Evolutionary conservation across 2,888 invertebrate species (phyloP), one percentile per base, ranked within the genome.

Genomic region (Cyrtodaria siliqua): DNA sequence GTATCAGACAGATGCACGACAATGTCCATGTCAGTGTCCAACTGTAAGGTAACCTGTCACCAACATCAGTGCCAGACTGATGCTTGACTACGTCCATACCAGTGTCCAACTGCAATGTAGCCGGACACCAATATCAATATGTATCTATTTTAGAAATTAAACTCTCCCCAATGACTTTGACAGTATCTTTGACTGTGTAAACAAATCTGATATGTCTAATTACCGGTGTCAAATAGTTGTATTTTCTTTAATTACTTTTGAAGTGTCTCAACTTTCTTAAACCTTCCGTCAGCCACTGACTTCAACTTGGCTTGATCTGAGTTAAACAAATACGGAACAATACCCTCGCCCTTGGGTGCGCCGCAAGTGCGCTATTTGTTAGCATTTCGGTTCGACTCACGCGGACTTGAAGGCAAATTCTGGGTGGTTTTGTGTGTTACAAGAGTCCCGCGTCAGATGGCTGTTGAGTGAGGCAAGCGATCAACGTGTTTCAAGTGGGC

Each of bases 201-300:
- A 52, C 52, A 52, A 52, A 52, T 16, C 52, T 26, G 52, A 52
- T 52, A 20, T 9, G 24, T 26, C 52, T 52, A 52, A 52, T 71
- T 71, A 71, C 53, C 42, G 38, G 55, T 57, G 75, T 75, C 75
- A 75, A 69, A 63, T 75, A 59, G 59, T 56, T 75, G 69, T 69
- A 69, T 75, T 75, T 75, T 75, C 75, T 69, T 75, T 75, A 75
- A 75, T 75, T 75, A 75, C 64, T 55, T 64, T 55, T 75, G 52
- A 60, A 75, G 75, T 75, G 53, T 63, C 64, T 75, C 64, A 40
- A 44, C 44, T 75, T 75, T 75, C 75, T 60, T 55, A 50, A 75
- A 69, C 52, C 59, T 55, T 63, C 75, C 75, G 69, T 57, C 53
- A 44, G 59, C 26, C 64, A 47, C 64, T 75, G 75, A 75, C 75